Evolutionary conservation across 2,113 vertebrate genomes (phyloP).

Genomic region (Varanus komodoensis): DNA sequence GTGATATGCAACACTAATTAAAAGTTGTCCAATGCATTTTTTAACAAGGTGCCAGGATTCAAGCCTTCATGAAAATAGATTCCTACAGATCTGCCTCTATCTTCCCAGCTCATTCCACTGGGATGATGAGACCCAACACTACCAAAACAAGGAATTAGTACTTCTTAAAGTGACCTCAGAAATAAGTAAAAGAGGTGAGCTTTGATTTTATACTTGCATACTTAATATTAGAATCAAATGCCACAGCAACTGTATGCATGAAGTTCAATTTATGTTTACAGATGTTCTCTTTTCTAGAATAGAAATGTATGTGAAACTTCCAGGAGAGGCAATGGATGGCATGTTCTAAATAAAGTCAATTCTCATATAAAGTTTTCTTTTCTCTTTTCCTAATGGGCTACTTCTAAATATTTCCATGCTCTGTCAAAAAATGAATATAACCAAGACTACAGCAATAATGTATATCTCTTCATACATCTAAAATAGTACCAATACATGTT

Average conservation of each 20-base stretch:
- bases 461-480: neutral
- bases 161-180: no score
- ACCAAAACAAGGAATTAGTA: no score
- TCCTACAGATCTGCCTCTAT: neutral
- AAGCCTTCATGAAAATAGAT: neutral
- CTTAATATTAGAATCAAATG: constrained; percentile 1
- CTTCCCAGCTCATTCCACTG: no score
- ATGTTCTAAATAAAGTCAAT: neutral
- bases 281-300: neutral
- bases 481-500: constrained; percentile 14
- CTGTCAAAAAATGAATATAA: neutral
- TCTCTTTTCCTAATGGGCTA: neutral
- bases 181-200: no score
- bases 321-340: neutral
- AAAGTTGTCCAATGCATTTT: neutral
- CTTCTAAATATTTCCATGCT: neutral
- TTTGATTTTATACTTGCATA: no score
- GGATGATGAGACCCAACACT: no score
- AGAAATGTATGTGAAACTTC: neutral
- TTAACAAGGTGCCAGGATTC: neutral
- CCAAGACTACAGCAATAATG: neutral
- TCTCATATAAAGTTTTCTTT: neutral
- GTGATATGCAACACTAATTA: neutral
- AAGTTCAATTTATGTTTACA: neutral
- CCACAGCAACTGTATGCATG: neutral